Evolutionary conservation across 2,888 invertebrate genomes (phyloP).

Genomic region (Trichopoda pennipes): DNA sequence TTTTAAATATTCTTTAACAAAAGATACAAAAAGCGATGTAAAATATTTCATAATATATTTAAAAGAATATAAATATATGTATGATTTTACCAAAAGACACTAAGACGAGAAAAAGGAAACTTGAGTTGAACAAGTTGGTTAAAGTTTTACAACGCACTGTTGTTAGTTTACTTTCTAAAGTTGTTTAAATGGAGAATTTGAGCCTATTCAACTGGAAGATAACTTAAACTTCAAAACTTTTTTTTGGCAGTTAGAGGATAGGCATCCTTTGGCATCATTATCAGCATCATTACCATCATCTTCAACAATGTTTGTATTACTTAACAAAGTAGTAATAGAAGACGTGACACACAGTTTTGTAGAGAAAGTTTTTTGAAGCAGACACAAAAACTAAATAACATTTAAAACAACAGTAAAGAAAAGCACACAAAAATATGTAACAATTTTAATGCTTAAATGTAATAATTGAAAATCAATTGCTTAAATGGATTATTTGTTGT

Average conservation of each 20-base stretch:
- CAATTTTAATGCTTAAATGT: conserved; percentile 16
- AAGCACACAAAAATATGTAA: not conserved
- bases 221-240: conserved; percentile 69
- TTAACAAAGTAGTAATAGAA: conserved; percentile 65
- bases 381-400: conserved; percentile 9
- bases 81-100: conserved; percentile 30
- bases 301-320: conserved; percentile 59
- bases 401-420: conserved; percentile 3
- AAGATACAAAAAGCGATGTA: not conserved
- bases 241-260: conserved; percentile 65
- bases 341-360: conserved; percentile 60
- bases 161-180: conserved; percentile 67
- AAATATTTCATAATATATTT: conserved; percentile 38
- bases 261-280: conserved; percentile 67
- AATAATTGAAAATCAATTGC: conserved; percentile 66
- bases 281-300: conserved; percentile 59
- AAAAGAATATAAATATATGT: conserved; percentile 45
- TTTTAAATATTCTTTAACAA: conserved; percentile 11
- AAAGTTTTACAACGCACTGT: conserved; percentile 58
- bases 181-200: conserved; percentile 71
- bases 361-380: conserved; percentile 39
- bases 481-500: conserved; percentile 15
- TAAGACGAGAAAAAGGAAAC: conserved; percentile 17
- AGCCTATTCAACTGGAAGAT: conserved; percentile 72
- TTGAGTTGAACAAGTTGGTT: conserved; percentile 49